These are phyloP conservation scores for Pilophorus perplexus DNA, from an alignment of 2,888 invertebrate species.

Conservation along the genomic window DNA sequence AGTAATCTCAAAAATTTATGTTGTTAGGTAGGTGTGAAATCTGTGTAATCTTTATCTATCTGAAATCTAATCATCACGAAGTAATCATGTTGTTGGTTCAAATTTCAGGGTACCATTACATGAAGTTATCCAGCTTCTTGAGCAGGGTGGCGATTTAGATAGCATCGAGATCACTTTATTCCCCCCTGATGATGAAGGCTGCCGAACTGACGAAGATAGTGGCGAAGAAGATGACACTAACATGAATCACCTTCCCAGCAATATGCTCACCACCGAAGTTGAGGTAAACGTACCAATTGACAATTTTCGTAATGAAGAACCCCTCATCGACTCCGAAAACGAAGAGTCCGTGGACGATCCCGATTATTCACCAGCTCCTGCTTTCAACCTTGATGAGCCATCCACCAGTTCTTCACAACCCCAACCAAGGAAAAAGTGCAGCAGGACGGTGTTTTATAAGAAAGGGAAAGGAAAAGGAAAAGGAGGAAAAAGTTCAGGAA, in stretches of 20 bases:
- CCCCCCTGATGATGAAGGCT: constrained; percentile 32
- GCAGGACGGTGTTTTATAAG: background rate
- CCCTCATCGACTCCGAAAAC: background rate
- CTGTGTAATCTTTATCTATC: background rate
- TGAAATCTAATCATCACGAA: background rate
- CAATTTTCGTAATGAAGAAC: background rate
- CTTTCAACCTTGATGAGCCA: background rate
- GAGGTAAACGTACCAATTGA: constrained; percentile 17
- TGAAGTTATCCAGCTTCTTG: constrained; percentile 5
- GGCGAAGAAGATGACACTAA: constrained; percentile 34
- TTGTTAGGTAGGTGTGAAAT: background rate
- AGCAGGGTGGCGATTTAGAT: constrained; percentile 50
- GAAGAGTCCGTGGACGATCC: background rate
- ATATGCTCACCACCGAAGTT: constrained; percentile 27
- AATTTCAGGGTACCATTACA: constrained; percentile 27
- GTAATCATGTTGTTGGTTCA: constrained; percentile 3
- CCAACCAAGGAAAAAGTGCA: background rate
- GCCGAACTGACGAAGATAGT: constrained; percentile 35
- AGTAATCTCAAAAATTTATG: background rate
- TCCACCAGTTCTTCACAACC: background rate
- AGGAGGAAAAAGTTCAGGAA: background rate
- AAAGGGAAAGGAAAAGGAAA: background rate
- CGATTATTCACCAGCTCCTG: background rate
- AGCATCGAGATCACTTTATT: constrained; percentile 48
- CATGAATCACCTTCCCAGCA: constrained; percentile 35